Percentiles rank a stretch among this genome's conserved stretches.
Conservation (phyloP, 2,888 invertebrate species). For the Yponomeuta malinellus region DNA sequence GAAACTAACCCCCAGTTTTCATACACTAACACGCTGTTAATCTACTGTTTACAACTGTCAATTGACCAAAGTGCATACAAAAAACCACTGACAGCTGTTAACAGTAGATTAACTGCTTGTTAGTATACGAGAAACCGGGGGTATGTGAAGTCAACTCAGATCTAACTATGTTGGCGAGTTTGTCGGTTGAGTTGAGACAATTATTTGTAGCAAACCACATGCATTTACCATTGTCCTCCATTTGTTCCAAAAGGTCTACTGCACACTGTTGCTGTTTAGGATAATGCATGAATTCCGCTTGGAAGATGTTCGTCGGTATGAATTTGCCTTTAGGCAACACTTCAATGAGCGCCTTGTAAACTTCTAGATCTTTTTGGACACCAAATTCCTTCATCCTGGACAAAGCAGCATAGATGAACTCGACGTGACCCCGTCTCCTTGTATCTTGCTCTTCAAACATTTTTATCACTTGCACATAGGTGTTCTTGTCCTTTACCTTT, state of each 20-base stretch:
- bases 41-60: too few species aligned
- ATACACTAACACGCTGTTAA: too few species aligned
- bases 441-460: slow-evolving; percentile 82
- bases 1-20: too few species aligned
- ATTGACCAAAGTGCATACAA: too few species aligned
- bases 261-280: slow-evolving; percentile 97
- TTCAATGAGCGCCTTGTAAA: slow-evolving; percentile 89
- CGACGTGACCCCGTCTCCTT: slow-evolving; percentile 89
- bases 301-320: slow-evolving; percentile 87
- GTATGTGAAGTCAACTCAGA: too few species aligned
- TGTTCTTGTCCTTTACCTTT: slow-evolving; percentile 77
- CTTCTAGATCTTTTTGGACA: slow-evolving; percentile 89
- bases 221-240: slow-evolving; percentile 90
- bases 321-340: slow-evolving; percentile 93
- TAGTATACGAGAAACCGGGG: too few species aligned
- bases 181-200: background rate
- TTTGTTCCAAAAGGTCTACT: slow-evolving; percentile 92
- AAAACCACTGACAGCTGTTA: too few species aligned
- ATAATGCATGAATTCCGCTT: slow-evolving; percentile 94
- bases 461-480: slow-evolving; percentile 83
- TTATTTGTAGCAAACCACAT: background rate
- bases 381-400: slow-evolving; percentile 92
- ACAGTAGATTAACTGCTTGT: too few species aligned
- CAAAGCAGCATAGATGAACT: slow-evolving; percentile 94
- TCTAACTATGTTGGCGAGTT: too few species aligned